Conservation (phyloP, 2,888 invertebrate species). For the Chironomus riparius region DNA sequence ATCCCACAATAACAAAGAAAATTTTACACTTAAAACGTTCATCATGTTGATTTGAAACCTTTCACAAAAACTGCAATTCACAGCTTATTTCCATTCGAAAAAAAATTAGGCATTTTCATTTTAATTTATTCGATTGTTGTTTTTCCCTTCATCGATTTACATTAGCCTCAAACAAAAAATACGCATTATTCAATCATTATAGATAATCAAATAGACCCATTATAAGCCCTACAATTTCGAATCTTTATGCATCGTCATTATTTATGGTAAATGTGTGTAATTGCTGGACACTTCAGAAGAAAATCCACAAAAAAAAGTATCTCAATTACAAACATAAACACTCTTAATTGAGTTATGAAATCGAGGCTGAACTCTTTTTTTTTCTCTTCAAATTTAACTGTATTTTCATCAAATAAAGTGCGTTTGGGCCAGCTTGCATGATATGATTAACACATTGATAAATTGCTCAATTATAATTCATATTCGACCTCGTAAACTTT, state of each 20-base stretch:
- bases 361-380: neutral
- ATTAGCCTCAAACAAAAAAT: neutral
- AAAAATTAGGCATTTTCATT: too few species aligned
- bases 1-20: too few species aligned
- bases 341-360: neutral
- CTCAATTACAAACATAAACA: constrained; percentile 11
- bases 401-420: too few species aligned
- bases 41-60: too few species aligned
- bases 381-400: neutral
- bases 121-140: too few species aligned
- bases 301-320: neutral
- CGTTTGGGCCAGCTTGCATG: neutral
- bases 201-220: neutral
- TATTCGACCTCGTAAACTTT: neutral
- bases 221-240: neutral
- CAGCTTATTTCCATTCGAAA: too few species aligned
- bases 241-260: too few species aligned
- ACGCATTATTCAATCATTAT: neutral
- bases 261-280: neutral
- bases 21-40: too few species aligned
- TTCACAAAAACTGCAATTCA: too few species aligned
- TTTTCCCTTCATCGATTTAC: neutral
- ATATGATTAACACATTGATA: neutral
- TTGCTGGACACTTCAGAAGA: neutral
- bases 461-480: neutral